Conservation (phyloP, 2,113 vertebrate species). For the Sorex fumeus region DNA sequence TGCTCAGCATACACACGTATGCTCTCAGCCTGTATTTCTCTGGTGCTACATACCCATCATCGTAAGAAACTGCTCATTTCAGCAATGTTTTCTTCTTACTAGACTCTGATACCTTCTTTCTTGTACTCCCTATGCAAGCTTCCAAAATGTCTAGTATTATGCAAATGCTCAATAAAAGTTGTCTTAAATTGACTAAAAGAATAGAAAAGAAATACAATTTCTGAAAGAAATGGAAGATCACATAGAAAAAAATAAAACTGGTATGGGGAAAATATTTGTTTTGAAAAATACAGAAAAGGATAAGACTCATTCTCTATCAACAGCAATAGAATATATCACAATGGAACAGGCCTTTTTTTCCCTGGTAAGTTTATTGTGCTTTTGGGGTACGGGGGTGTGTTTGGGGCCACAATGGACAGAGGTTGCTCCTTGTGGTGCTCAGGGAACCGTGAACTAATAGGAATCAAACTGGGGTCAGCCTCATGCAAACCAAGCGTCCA, state of each 20-base stretch:
- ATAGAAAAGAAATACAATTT: slow-evolving; percentile 48
- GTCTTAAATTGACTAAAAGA: neutral
- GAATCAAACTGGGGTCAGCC: no score
- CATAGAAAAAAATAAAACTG: slow-evolving; percentile 38
- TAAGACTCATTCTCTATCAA: neutral
- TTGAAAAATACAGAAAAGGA: neutral
- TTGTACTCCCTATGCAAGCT: neutral
- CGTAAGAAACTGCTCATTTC: slow-evolving; percentile 17
- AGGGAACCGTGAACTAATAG: no score
- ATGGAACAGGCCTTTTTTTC: neutral
- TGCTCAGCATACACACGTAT: no score
- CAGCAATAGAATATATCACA: neutral
- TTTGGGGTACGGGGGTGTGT: no score
- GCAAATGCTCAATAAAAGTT: neutral
- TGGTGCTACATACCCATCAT: neutral
- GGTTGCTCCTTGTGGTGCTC: no score
- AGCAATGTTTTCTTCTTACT: slow-evolving; percentile 24
- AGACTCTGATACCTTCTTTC: neutral
- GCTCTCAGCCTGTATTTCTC: neutral
- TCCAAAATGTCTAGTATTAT: neutral
- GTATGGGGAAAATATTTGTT: neutral
- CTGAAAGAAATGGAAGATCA: slow-evolving; percentile 43
- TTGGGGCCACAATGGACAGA: no score
- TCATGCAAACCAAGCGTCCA: no score
- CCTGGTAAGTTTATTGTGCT: no score